Conservation (phyloP, 2,888 invertebrate genomes). For the Cryptophagus acutangulus region DNA sequence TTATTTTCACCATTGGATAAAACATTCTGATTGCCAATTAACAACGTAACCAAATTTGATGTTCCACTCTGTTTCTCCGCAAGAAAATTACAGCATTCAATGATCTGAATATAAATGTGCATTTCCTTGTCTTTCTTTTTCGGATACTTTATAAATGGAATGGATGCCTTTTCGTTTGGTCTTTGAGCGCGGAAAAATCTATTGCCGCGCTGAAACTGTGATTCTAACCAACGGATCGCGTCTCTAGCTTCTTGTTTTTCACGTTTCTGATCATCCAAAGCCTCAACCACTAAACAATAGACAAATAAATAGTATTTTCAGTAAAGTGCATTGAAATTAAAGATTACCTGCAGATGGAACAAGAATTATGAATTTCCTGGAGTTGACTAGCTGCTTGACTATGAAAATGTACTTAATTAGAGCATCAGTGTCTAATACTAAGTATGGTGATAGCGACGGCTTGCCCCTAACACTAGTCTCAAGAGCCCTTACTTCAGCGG, state of each 20-base stretch:
- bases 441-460: constrained; percentile 69
- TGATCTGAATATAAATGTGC: constrained; percentile 72
- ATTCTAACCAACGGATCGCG: constrained; percentile 90
- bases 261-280: constrained; percentile 83
- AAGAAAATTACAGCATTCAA: constrained; percentile 79
- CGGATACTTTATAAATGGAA: constrained; percentile 71
- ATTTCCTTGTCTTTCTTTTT: constrained; percentile 69
- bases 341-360: constrained; percentile 76
- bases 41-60: constrained; percentile 66
- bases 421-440: constrained; percentile 82
- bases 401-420: constrained; percentile 70
- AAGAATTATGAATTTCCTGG: constrained; percentile 79
- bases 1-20: constrained; percentile 49
- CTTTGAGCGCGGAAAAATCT: constrained; percentile 83
- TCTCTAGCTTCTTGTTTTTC: constrained; percentile 80
- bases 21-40: constrained; percentile 59
- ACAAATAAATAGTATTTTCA: too few species aligned
- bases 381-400: constrained; percentile 76
- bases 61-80: constrained; percentile 55
- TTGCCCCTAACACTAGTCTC: constrained; percentile 64
- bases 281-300: constrained; percentile 75
- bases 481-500: constrained; percentile 80
- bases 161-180: constrained; percentile 69
- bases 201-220: constrained; percentile 80
- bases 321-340: not conserved